Evolutionary conservation across 1,140 invertebrate genomes (phyloP).

Genomic region (Condylostylus longicornis): DNA sequence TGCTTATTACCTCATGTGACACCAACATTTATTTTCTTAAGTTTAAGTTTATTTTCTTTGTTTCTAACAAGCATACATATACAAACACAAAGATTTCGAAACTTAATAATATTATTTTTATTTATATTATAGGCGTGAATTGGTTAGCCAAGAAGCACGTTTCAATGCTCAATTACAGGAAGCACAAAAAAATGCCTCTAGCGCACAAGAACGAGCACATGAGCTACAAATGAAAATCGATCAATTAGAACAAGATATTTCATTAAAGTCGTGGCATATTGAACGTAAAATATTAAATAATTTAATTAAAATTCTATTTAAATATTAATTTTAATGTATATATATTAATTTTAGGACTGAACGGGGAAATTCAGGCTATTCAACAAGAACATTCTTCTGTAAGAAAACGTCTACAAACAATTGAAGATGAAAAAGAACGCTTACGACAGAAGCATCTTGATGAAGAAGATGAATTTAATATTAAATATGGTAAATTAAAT

Average conservation of each 20-base stretch:
- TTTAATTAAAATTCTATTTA: background rate
- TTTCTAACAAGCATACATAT: slow-evolving; percentile 9
- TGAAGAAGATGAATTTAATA: slow-evolving; percentile 34
- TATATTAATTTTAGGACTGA: slow-evolving; percentile 31
- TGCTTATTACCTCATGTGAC: no score
- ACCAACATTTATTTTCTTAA: no score
- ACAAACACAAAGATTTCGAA: slow-evolving; percentile 16
- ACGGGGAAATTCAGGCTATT: slow-evolving; percentile 38
- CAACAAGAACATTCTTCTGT: slow-evolving; percentile 40
- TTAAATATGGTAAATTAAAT: slow-evolving; percentile 33
- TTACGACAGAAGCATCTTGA: slow-evolving; percentile 36
- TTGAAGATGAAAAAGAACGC: slow-evolving; percentile 38
- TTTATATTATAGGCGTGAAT: slow-evolving; percentile 32
- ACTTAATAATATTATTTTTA: slow-evolving; percentile 7
- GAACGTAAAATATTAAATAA: slow-evolving; percentile 28
- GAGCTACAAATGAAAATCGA: slow-evolving; percentile 38
- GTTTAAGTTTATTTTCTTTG: no score
- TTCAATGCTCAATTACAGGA: slow-evolving; percentile 37
- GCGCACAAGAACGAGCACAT: slow-evolving; percentile 35
- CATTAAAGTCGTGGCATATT: slow-evolving; percentile 38
- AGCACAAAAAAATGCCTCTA: slow-evolving; percentile 33
- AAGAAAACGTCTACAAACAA: slow-evolving; percentile 34
- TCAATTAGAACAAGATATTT: slow-evolving; percentile 37
- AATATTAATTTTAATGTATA: background rate
- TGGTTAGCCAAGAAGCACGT: slow-evolving; percentile 38